A percentile compares a stretch with the other conserved stretches of the same genome.
These are phyloP conservation scores for Artibeus jamaicensis DNA, from an alignment of 2,797 vertebrate species.

Conservation along the genomic window DNA sequence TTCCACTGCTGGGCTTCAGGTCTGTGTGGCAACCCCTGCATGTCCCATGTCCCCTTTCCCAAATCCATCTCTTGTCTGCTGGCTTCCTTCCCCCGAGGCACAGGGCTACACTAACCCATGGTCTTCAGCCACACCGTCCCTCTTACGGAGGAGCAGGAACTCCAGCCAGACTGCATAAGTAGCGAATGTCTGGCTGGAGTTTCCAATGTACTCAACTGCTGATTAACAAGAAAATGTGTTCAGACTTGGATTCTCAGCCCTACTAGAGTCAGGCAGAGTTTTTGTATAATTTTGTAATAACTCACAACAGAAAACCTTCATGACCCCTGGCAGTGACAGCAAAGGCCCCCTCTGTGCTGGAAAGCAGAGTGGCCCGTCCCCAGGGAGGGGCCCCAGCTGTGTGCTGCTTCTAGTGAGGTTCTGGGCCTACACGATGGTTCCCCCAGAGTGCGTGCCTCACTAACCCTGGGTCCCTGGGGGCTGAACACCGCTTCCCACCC, in stretches of 20 bases:
- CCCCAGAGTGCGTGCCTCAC: slow-evolving; percentile 62
- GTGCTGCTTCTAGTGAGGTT: slow-evolving; percentile 60
- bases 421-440: slow-evolving; percentile 53
- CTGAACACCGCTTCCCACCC: background rate
- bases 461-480: background rate
- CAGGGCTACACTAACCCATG: slow-evolving; percentile 51
- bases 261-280: background rate
- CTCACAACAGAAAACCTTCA: background rate
- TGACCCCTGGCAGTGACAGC: background rate
- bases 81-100: slow-evolving; percentile 38
- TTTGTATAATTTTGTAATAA: background rate
- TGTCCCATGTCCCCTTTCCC: slow-evolving; percentile 45
- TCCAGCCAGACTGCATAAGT: background rate
- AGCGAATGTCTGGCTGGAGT: background rate
- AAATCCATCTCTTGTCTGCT: slow-evolving; percentile 51
- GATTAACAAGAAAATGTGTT: slow-evolving; percentile 10
- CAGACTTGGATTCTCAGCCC: slow-evolving; percentile 67
- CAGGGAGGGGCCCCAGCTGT: slow-evolving; percentile 68
- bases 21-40: slow-evolving; percentile 70
- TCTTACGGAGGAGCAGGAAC: background rate
- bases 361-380: background rate
- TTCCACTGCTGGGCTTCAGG: slow-evolving; percentile 74
- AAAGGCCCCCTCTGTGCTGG: background rate
- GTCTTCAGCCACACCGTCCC: background rate
- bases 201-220: background rate